phyloP scores from a whole-genome alignment of 2,113 vertebrate genomes.

The Athene noctua region DNA sequence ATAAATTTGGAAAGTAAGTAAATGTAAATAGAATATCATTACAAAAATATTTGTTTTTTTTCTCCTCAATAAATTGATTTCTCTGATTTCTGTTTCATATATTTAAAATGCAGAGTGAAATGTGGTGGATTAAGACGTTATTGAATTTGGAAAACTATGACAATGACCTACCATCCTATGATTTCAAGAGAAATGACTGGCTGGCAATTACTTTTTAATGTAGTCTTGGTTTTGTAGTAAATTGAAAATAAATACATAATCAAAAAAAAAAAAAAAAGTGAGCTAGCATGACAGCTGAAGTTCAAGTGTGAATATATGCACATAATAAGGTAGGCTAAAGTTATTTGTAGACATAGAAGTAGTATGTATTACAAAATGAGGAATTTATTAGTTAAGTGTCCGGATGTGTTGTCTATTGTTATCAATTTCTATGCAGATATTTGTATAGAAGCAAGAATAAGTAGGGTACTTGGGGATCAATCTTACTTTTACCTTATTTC shows the following conservation, averaged over 20 bases:
- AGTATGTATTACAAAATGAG: not conserved
- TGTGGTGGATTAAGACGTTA: not conserved
- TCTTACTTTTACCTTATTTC: not conserved
- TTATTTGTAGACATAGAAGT: not conserved
- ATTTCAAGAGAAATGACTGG: not conserved
- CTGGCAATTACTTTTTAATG: not conserved
- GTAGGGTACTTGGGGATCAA: not conserved
- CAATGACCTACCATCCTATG: not conserved
- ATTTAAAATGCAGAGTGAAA: not conserved
- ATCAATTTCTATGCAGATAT: slow-evolving; percentile 1
- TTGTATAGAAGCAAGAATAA: not conserved
- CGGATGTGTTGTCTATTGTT: not conserved
- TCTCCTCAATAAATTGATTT: not conserved
- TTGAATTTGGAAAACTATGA: not conserved
- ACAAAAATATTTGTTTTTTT: not conserved
- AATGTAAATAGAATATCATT: not conserved
- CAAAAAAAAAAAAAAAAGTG: not conserved
- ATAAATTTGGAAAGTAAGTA: not conserved
- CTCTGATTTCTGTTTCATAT: not conserved
- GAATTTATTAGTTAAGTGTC: not conserved
- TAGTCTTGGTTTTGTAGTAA: not conserved
- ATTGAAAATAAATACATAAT: not conserved
- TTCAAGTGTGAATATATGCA: not conserved
- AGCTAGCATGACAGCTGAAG: not conserved
- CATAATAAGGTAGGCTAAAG: not conserved